Evolutionary conservation across 2,113 vertebrate genomes (phyloP).

Genomic region (Morone chrysops): DNA sequence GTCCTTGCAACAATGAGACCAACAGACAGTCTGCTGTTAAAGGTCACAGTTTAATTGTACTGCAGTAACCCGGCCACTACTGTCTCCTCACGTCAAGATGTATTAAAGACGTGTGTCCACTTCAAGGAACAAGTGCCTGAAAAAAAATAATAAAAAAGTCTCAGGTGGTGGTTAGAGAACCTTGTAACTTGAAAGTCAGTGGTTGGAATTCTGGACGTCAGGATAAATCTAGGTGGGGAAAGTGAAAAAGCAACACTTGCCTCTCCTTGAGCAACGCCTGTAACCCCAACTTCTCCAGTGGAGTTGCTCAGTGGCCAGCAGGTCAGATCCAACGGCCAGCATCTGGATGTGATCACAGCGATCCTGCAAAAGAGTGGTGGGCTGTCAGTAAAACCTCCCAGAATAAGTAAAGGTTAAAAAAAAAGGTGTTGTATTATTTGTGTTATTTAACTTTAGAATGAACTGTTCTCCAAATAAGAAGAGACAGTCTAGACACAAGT

Average conservation of each 20-base stretch:
- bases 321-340: neutral
- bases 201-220: neutral
- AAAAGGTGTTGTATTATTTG: neutral
- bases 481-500: neutral
- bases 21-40: conserved; percentile 25
- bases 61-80: neutral
- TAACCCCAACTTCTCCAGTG: neutral
- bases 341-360: neutral
- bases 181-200: neutral
- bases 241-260: neutral
- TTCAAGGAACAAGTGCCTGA: neutral
- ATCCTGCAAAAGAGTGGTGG: neutral
- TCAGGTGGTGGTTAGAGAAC: neutral
- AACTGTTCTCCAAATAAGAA: neutral
- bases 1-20: conserved; percentile 17
- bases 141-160: neutral
- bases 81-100: conserved; percentile 9
- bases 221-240: neutral
- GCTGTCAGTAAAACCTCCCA: no score
- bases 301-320: neutral
- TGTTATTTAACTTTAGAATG: neutral
- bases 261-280: neutral
- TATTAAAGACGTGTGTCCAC: neutral
- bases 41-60: conserved; percentile 56
- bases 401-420: neutral